A percentile compares a stretch with the other conserved stretches of the same genome.
Evolutionary conservation across 2,797 vertebrate species (phyloP).

Genomic region (Argya squamiceps): DNA sequence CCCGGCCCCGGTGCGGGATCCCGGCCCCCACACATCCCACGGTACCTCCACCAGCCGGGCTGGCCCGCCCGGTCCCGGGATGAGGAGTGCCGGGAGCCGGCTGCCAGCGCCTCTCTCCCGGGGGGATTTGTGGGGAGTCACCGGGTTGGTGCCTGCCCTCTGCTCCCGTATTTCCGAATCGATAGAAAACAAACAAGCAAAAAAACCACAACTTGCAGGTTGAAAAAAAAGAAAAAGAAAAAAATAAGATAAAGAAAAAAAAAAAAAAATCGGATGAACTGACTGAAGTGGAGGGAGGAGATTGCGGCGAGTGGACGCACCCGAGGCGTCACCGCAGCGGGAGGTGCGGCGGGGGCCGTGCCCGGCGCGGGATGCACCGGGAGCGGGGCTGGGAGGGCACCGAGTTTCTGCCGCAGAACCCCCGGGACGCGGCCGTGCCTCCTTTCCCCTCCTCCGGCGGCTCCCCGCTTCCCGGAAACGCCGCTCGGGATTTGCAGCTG

Average conservation of each 20-base stretch:
- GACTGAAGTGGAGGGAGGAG: neutral
- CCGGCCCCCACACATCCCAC: neutral
- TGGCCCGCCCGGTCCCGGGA: neutral
- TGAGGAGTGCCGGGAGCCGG: neutral
- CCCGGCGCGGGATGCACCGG: neutral
- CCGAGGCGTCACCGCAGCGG: neutral
- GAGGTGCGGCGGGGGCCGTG: neutral
- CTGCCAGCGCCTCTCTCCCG: neutral
- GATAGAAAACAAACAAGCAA: neutral
- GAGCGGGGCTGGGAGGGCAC: too few species aligned
- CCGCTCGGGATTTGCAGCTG: neutral
- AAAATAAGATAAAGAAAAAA: too few species aligned
- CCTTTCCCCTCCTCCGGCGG: neutral
- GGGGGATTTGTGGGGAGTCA: accelerated
- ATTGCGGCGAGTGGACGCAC: neutral
- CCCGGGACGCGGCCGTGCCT: neutral
- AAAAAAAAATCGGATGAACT: too few species aligned
- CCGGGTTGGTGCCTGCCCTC: neutral
- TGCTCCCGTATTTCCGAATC: neutral
- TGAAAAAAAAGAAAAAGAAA: too few species aligned
- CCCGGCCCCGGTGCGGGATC: neutral
- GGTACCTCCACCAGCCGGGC: neutral
- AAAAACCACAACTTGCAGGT: neutral
- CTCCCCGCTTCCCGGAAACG: neutral
- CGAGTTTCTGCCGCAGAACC: accelerated